Base-by-base conservation (phyloP, 2,888 invertebrate genomes). In the Elysia crispata region DNA sequence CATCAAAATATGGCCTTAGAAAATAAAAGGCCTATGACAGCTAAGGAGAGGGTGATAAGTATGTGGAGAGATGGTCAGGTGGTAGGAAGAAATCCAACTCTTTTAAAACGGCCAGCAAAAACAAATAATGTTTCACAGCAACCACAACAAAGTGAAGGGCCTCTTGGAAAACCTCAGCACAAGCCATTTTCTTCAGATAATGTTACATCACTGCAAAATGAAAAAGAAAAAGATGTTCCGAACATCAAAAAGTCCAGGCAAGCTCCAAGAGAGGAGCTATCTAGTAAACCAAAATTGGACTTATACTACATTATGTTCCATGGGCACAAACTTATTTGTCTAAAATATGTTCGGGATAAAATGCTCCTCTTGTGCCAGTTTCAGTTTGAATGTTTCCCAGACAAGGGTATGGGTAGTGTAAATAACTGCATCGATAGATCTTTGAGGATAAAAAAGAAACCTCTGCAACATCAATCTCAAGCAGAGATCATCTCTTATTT, bases 51-150 rank as follows among this genome's bases (percentile, higher is more conserved):
- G n/a, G 80, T 80, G 6, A 72, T 72, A 54, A 33, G 66, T 33
- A 23, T 72, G 72, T 80, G 80, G 80, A 80, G 50, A 72, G 49
- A 70, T 31, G 80, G 80, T 13, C 80, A 80, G 8, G 72, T 80
- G 60, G 60, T 72, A n/a, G 76, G 73, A 11, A 76, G 64, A 28
- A 41, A 20, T 33, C 54, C 72, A 64, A 33, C n/a, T 13, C 25
- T 20, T 30, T 69, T 1, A 11, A 69, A 28, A 30, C 49, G 18
- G 1, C 23, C 20, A 70, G n/a, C 41, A 20, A 70, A 70, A 70
- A 6, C 70, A n/a, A n/a, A 18, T 33, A 70, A 3, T 70, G 70
- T 31, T n/a, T 25, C 25, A 66, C 30, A n/a, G 18, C 25, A 20
- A 60, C 60, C 60, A 60, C 60, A 60, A 23, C n/a, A 23, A 60